These are phyloP conservation scores for Andrena fulva DNA, from an alignment of 2,888 invertebrate genomes.

Conservation along the genomic window DNA sequence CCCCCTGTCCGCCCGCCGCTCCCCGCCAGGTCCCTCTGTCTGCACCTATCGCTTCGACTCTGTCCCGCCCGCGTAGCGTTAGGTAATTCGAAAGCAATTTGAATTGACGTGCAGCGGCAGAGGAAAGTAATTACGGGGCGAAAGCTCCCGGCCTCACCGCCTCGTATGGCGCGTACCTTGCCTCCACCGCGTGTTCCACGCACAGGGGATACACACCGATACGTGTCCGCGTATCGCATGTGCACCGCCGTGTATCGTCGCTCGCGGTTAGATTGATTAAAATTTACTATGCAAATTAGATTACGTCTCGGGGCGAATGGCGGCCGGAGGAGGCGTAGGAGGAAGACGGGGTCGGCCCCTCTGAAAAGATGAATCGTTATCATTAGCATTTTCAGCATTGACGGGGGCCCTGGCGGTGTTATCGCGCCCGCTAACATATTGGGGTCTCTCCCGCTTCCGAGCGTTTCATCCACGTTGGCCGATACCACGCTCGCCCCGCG, in stretches of 20 bases:
- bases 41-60: constrained; percentile 45
- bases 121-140: constrained; percentile 81
- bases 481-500: not conserved
- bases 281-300: constrained; percentile 80
- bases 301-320: constrained; percentile 50
- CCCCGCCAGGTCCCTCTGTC: constrained; percentile 36
- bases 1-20: not conserved
- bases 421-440: constrained; percentile 40
- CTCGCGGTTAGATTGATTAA: constrained; percentile 76
- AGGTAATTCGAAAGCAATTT: constrained; percentile 82
- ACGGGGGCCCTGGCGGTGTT: constrained; percentile 33
- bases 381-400: constrained; percentile 61
- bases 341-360: constrained; percentile 16
- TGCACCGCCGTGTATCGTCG: constrained; percentile 48
- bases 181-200: constrained; percentile 17
- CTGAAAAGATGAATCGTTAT: constrained; percentile 63
- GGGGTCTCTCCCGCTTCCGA: constrained; percentile 4
- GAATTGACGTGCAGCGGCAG: constrained; percentile 80
- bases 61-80: constrained; percentile 61
- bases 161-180: constrained; percentile 43
- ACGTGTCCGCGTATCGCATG: not conserved
- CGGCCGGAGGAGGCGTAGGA: constrained; percentile 34
- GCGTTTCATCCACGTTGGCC: not conserved
- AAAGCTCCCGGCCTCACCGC: constrained; percentile 69
- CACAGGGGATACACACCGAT: constrained; percentile 29